These are phyloP conservation scores for Drosophila ercepeae DNA, from an alignment of 1,140 invertebrate genomes.

Conservation along the genomic window DNA sequence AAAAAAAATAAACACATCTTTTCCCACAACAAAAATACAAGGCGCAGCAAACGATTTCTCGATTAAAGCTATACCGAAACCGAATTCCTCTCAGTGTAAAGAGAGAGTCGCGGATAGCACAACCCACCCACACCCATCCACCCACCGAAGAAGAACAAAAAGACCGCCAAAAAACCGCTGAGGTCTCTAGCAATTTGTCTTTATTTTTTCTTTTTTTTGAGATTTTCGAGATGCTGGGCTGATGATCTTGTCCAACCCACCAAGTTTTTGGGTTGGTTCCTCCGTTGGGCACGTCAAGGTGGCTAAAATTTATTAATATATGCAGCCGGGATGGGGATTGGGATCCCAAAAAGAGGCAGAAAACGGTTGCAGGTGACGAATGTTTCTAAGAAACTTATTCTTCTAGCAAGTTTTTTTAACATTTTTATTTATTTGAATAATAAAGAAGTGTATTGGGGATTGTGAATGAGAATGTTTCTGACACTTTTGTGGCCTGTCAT, in stretches of 20 bases:
- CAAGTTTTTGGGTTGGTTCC: constrained; percentile 47
- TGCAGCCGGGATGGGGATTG: constrained; percentile 36
- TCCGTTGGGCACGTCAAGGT: constrained; percentile 56
- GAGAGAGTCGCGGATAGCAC: constrained; percentile 9
- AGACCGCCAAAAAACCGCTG: constrained; percentile 54
- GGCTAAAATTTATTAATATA: constrained; percentile 68
- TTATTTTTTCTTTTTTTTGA: constrained; percentile 51
- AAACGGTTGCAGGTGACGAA: constrained; percentile 38
- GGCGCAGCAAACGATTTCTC: too few relatives aligned
- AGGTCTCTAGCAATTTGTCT: constrained; percentile 50
- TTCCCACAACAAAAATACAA: constrained; percentile 39
- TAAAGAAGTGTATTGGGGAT: not conserved
- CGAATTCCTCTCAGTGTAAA: constrained; percentile 2
- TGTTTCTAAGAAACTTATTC: not conserved
- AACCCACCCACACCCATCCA: constrained; percentile 36
- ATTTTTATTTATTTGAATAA: not conserved
- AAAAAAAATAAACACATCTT: constrained; percentile 25
- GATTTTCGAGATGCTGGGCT: constrained; percentile 42
- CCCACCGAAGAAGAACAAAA: constrained; percentile 58
- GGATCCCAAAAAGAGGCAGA: constrained; percentile 19
- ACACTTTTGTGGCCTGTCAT: constrained; percentile 53
- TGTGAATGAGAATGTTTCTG: not conserved
- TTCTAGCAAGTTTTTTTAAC: not conserved
- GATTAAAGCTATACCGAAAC: too few relatives aligned
- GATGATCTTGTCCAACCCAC: constrained; percentile 19